These are phyloP conservation scores for Anomalospiza imberbis DNA, from an alignment of 2,797 vertebrate species.

Conservation along the genomic window DNA sequence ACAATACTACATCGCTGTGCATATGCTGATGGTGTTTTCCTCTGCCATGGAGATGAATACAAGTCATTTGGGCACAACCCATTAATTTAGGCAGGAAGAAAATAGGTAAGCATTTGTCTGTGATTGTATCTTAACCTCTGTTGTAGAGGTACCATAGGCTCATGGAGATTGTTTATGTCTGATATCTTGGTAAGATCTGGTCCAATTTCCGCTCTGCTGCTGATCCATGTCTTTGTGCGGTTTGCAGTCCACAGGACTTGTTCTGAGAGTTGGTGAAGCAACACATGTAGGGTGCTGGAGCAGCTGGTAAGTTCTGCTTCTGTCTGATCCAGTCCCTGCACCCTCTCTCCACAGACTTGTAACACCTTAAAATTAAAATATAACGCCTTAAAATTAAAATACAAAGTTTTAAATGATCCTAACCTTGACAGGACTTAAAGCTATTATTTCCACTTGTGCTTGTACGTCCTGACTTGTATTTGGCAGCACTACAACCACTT, in stretches of 20 bases:
- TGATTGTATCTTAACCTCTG: neutral
- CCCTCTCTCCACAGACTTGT: neutral
- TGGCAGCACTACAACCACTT: neutral
- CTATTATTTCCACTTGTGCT: neutral
- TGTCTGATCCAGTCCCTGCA: neutral
- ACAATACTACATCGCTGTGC: neutral
- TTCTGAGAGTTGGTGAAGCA: neutral
- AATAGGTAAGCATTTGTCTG: neutral
- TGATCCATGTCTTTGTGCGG: accelerated
- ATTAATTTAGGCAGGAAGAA: neutral
- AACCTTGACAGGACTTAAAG: neutral
- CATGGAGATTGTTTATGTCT: neutral
- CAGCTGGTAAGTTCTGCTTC: neutral
- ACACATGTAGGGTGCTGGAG: neutral
- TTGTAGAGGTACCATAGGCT: neutral
- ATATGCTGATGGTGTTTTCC: neutral
- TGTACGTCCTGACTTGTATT: neutral
- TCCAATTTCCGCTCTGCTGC: neutral
- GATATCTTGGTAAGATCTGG: neutral
- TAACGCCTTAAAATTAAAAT: neutral
- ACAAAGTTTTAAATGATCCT: neutral
- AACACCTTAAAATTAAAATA: neutral
- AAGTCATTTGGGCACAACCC: neutral
- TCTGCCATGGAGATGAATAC: neutral
- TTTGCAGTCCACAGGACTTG: neutral